Base-by-base conservation (phyloP, 2,113 vertebrate genomes). In the Pipa parva region DNA sequence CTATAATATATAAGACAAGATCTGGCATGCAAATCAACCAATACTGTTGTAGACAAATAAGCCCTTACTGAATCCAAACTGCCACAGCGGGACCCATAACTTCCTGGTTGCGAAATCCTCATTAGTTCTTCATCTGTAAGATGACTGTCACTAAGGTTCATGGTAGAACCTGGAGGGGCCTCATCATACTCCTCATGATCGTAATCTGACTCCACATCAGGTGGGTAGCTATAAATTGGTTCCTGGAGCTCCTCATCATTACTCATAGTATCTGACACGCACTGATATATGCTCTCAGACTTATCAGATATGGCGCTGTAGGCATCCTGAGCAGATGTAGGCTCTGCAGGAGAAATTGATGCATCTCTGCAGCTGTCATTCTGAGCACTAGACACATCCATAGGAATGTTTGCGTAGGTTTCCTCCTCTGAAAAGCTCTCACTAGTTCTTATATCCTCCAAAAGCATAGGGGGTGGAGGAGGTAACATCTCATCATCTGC, bases 171-270 rank as follows among this genome's bases (percentile, higher is more conserved):
- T 42, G 82, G 80, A 3, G 78, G 81, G 0, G 86, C 85, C 0
- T 89, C 89, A 29, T 95, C 92, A 76, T 90, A 89, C 63, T 95
- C 93, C 65, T 95, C 93, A 49, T 95, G 91, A 71, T 95, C 93
- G 0, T 95, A 95, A 65, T 95, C 93, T 0, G 93, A 95, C 72
- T 95, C 93, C 1, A 91, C 88, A 64, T 95, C 93, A 0, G 64
- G 85, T 0, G 91, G 90, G 17, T 89, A 80, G 79, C 85, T 88
- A 79, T 93, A 94, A 75, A 92, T 87, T 0, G 83, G 86, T 54
- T 93, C 92, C 76, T 90, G 90, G 0, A 78, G 71, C 10, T 92
- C 91, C 24, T 74, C 80, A 0, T 61, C 75, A 61, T 76, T 76
- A 39, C 64, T 74, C 37, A 89, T 76, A 0, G 79, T 85, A 37